Base-by-base conservation (phyloP, 2,797 vertebrate genomes). In the Adelosebastes latens region DNA sequence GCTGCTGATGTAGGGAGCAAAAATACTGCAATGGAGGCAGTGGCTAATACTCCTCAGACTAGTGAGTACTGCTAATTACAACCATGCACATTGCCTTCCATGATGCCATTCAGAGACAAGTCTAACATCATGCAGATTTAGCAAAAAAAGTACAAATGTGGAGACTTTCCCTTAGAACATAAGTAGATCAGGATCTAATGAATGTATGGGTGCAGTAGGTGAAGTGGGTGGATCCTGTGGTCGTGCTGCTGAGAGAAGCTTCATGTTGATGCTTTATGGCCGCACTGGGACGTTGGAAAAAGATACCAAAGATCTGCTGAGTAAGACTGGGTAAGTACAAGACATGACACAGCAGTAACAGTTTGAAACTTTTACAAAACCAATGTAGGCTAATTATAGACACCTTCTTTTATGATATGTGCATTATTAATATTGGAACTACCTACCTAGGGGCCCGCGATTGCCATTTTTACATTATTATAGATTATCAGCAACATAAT, bases 91-190 rank as follows among this genome's bases (percentile, higher is more conserved):
- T 81, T 81, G 58, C 29, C 5, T 72, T 49, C n/a, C 4, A 20
- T 80, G 60, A 80, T 32, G 25, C 69, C 56, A 49, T 63, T 62
- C 36, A 56, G 46, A 42, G 34, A 39, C 39, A 59, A 8, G 55
- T 66, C 14, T 14, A 52, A 73, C 55, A 31, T 73, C 68, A 60
- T 61, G 36, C 72, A 72, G 66, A 77, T 72, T 58, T 49, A 67
- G 36, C 49, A 29, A 63, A 42, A 42, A 76, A 67, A 62, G 29
- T 12, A 31, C 4, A 69, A 62, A 67, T 36, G 5, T 62, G 14
- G 68, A 73, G 68, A 65, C n/a, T 22, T 39, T 25, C 27, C 6
- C 12, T 32, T 42, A 3, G 24, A 22, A 12, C n/a, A 55, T 32
- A 4, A 52, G 20, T n/a, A 52, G 18, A n/a, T 52, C 18, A 31